Conservation (phyloP, 2,797 vertebrate genomes). For the Schizopygopsis pylzovi region DNA sequence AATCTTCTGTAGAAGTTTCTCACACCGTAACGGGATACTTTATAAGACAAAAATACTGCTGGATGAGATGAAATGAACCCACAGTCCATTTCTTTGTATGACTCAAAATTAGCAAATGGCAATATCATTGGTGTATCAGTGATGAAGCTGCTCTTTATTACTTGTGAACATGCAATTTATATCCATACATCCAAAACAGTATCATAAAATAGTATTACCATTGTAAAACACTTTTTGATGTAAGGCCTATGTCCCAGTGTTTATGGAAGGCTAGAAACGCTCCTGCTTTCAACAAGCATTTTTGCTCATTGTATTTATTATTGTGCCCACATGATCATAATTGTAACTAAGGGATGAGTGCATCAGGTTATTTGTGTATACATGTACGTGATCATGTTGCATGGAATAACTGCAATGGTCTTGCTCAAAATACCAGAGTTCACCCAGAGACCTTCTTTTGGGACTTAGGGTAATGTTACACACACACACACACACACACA, state of each 20-base stretch:
- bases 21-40: neutral
- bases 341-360: neutral
- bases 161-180: neutral
- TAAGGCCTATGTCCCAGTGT: neutral
- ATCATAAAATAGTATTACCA: neutral
- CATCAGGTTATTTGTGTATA: neutral
- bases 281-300: neutral
- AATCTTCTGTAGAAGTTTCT: neutral
- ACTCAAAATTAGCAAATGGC: neutral
- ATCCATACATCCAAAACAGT: neutral
- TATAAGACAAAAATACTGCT: neutral
- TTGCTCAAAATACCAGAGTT: conserved; percentile 44
- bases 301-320: neutral
- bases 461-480: conserved; percentile 21
- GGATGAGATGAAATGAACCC: neutral
- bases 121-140: neutral
- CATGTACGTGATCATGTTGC: neutral
- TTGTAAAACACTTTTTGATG: neutral
- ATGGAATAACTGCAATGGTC: neutral
- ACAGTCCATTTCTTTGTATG: neutral
- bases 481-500: neutral
- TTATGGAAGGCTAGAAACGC: neutral
- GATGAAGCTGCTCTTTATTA: conserved; percentile 6
- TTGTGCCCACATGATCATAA: neutral
- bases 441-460: conserved; percentile 24